These are phyloP conservation scores for Drosophila sucinea DNA, from an alignment of 1,140 invertebrate species.

Conservation along the genomic window DNA sequence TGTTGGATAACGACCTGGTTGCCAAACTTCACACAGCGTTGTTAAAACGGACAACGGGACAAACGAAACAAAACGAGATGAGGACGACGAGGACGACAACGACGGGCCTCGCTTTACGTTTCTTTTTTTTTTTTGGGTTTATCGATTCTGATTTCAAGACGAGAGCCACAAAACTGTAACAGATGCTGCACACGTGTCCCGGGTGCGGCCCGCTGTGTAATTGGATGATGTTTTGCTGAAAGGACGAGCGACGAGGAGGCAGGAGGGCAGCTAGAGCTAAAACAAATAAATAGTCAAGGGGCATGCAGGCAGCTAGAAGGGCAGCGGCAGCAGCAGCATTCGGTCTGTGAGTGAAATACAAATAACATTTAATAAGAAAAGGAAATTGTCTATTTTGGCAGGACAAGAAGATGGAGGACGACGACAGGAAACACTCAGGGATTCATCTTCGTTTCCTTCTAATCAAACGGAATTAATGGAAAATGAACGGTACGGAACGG, in stretches of 20 bases:
- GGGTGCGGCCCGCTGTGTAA: slow-evolving; percentile 65
- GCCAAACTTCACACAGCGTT: slow-evolving; percentile 67
- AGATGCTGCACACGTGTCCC: slow-evolving; percentile 78
- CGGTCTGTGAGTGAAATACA: slow-evolving; percentile 76
- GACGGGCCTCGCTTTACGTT: slow-evolving; percentile 6
- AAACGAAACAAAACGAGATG: slow-evolving; percentile 10
- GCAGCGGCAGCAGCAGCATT: slow-evolving; percentile 16
- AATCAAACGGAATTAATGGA: slow-evolving; percentile 76
- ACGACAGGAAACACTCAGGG: slow-evolving; percentile 36
- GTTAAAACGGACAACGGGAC: slow-evolving; percentile 14
- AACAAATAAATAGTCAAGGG: slow-evolving; percentile 78
- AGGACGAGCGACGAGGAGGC: not conserved
- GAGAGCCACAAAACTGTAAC: slow-evolving; percentile 68
- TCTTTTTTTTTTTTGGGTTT: slow-evolving; percentile 3
- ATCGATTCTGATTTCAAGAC: slow-evolving; percentile 53
- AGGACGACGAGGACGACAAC: not conserved
- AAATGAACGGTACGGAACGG: slow-evolving; percentile 16
- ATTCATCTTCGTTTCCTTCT: slow-evolving; percentile 25
- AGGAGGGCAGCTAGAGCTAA: slow-evolving; percentile 33
- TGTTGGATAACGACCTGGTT: slow-evolving; percentile 45
- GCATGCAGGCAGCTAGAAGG: slow-evolving; percentile 38
- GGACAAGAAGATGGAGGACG: not conserved
- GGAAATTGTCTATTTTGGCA: slow-evolving; percentile 77
- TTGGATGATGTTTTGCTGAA: slow-evolving; percentile 68
- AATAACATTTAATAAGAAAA: slow-evolving; percentile 81